A percentile compares a stretch with the other conserved stretches of the same genome.
These are phyloP conservation scores for Dicrurus megarhynchus DNA, from an alignment of 2,113 vertebrate species.

Conservation along the genomic window DNA sequence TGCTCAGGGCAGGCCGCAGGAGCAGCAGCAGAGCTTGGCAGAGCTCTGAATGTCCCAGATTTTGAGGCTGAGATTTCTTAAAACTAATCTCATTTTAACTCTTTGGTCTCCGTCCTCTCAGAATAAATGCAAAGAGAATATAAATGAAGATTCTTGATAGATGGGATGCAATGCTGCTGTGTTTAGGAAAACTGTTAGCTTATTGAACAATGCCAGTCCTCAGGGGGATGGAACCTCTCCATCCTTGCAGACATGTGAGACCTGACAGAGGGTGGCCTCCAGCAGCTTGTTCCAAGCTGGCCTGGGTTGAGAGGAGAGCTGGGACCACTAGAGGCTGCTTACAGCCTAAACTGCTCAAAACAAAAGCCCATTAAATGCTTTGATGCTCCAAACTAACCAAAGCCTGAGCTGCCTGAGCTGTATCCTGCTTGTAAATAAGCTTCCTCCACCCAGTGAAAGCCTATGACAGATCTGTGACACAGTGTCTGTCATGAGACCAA, in stretches of 20 bases:
- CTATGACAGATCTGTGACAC: background rate
- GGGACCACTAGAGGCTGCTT: background rate
- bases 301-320: background rate
- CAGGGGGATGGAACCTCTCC: background rate
- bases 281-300: background rate
- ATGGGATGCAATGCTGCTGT: fast-evolving
- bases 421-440: background rate
- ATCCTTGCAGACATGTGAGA: background rate
- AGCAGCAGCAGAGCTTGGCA: background rate
- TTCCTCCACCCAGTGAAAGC: background rate
- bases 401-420: background rate
- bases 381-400: background rate
- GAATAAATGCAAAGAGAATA: background rate
- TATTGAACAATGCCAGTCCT: background rate
- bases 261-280: background rate
- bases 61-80: background rate
- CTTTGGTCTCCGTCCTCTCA: background rate
- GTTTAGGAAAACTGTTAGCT: background rate
- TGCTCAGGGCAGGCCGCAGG: background rate
- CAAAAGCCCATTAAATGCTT: background rate
- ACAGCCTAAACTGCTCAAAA: background rate
- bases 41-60: background rate
- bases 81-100: background rate
- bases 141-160: background rate
- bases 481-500: background rate